Percentiles rank a stretch among this genome's conserved stretches.
phyloP scores from a whole-genome alignment of 1,140 invertebrate species.

The Magallana angulata region DNA sequence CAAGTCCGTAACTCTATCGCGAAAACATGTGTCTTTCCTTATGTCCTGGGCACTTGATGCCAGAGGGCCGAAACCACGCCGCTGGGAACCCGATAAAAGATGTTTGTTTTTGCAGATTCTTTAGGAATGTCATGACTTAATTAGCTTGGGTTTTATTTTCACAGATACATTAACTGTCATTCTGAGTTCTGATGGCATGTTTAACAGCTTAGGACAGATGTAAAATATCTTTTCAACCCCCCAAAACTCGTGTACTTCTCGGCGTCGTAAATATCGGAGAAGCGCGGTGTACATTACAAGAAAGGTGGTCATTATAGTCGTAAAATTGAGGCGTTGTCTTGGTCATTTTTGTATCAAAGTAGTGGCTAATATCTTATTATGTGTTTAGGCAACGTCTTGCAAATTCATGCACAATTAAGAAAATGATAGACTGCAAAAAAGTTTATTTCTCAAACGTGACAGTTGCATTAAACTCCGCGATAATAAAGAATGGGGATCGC shows the following conservation, averaged over 20 bases:
- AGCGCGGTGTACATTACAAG: slow-evolving; percentile 5
- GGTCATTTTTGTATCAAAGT: slow-evolving; percentile 19
- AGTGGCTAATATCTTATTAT: slow-evolving; percentile 1
- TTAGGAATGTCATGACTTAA: slow-evolving; percentile 27
- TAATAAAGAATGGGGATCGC: background rate
- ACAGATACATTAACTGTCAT: slow-evolving; percentile 36
- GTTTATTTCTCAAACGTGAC: slow-evolving; percentile 1
- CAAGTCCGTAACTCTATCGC: slow-evolving; percentile 8
- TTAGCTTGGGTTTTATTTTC: slow-evolving; percentile 10
- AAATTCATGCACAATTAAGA: slow-evolving; percentile 17
- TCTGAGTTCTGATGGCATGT: slow-evolving; percentile 21
- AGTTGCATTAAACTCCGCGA: background rate
- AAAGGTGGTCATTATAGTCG: background rate
- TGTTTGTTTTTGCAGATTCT: slow-evolving; percentile 36
- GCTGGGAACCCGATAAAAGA: slow-evolving; percentile 29
- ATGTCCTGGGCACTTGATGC: slow-evolving; percentile 7
- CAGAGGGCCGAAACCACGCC: slow-evolving; percentile 27
- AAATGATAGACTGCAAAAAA: slow-evolving; percentile 1
- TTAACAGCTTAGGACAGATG: slow-evolving; percentile 37
- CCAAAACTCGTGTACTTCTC: background rate
- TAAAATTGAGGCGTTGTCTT: background rate
- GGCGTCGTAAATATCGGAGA: background rate
- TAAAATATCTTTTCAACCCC: slow-evolving; percentile 13
- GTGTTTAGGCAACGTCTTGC: background rate
- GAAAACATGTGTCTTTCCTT: slow-evolving; percentile 17